These are phyloP conservation scores for Zygogramma bicolorata DNA, from an alignment of 2,888 invertebrate species.

Conservation along the genomic window DNA sequence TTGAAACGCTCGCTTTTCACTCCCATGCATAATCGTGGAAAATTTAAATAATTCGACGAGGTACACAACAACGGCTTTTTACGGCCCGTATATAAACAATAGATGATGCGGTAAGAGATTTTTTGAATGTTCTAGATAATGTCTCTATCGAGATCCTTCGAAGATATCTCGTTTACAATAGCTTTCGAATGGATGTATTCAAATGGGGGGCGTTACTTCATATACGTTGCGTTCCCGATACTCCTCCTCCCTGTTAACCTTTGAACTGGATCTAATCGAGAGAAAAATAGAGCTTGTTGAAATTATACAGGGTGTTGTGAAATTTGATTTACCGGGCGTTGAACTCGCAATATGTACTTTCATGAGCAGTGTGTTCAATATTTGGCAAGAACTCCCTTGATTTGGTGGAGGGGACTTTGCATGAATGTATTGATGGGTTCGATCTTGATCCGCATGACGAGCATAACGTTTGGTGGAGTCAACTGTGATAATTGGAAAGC, in stretches of 20 bases:
- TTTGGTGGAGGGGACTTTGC: no score
- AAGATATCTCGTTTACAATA: not conserved
- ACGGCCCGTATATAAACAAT: conserved; percentile 15
- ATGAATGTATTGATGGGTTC: no score
- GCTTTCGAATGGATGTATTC: not conserved
- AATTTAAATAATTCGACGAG: conserved; percentile 19
- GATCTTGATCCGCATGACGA: no score
- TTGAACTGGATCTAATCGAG: not conserved
- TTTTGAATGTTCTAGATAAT: conserved; percentile 19
- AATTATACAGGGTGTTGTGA: no score
- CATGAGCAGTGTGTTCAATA: no score
- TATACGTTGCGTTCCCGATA: not conserved
- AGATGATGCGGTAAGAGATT: conserved; percentile 19
- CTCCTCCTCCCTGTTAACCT: conserved; percentile 6
- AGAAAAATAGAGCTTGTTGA: not conserved
- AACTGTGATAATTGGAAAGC: no score
- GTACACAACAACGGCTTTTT: not conserved
- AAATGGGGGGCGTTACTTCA: not conserved
- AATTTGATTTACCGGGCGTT: no score
- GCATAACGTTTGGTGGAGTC: no score
- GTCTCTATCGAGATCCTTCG: conserved; percentile 15
- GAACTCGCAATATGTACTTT: no score
- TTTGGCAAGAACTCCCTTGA: no score
- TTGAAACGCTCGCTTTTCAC: conserved; percentile 15
- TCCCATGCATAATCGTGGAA: conserved; percentile 15